These are phyloP conservation scores for Exephanes ischioxanthus DNA, from an alignment of 2,888 invertebrate genomes.

Conservation along the genomic window DNA sequence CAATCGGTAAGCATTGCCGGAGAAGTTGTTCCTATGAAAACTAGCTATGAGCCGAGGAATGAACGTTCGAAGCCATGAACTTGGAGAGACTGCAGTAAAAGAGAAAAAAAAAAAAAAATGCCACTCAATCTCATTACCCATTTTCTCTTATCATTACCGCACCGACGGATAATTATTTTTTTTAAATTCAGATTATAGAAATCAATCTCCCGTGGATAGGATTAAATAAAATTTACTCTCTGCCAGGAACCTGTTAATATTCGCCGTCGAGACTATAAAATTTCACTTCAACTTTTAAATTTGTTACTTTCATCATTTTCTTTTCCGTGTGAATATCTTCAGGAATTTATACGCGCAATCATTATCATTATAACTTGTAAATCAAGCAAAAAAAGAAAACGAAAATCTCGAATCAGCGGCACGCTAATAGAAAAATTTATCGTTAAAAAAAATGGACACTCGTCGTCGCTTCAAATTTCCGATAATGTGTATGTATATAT, in stretches of 20 bases:
- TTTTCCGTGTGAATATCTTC: neutral
- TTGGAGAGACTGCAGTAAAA: neutral
- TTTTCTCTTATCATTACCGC: neutral
- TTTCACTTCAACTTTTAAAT: neutral
- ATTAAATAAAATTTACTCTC: neutral
- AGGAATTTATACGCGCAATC: neutral
- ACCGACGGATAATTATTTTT: neutral
- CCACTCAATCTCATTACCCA: neutral
- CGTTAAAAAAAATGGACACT: neutral
- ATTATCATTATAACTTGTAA: neutral
- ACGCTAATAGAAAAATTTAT: neutral
- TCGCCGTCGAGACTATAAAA: neutral
- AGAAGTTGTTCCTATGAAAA: constrained; percentile 1
- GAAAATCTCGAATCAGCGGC: neutral
- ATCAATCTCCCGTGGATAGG: neutral
- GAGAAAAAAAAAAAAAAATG: neutral
- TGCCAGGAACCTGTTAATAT: neutral
- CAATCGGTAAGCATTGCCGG: constrained; percentile 12
- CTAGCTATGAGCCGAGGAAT: constrained; percentile 1
- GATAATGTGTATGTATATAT: neutral
- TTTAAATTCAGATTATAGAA: neutral
- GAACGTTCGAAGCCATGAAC: constrained; percentile 20
- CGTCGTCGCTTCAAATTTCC: neutral
- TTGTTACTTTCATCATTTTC: neutral
- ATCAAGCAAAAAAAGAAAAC: neutral